Percentiles rank a stretch among this genome's conserved stretches.
Evolutionary conservation across 2,113 vertebrate genomes (phyloP).

Genomic region (Lota lota): DNA sequence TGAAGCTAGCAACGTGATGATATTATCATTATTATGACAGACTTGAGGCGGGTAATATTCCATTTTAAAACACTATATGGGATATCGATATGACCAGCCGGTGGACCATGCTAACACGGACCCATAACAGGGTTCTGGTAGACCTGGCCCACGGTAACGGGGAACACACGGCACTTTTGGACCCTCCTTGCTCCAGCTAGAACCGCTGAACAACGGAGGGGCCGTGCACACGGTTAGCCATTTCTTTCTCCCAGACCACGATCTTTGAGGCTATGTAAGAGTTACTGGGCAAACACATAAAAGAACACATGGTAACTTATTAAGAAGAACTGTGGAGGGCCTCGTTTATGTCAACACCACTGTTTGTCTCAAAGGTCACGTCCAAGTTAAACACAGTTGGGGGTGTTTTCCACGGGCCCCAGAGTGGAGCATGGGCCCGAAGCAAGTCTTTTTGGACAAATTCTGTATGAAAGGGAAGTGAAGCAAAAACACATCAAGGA

Average conservation of each 20-base stretch:
- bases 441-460: too few relatives aligned
- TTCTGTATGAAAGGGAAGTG: too few relatives aligned
- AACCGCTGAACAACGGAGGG: slow-evolving; percentile 19
- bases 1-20: too few relatives aligned
- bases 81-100: too few relatives aligned
- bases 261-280: slow-evolving; percentile 42
- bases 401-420: background rate
- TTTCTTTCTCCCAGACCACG: slow-evolving; percentile 28
- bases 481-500: too few relatives aligned
- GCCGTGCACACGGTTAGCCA: too few relatives aligned
- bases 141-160: slow-evolving; percentile 17
- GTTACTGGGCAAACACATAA: slow-evolving; percentile 42
- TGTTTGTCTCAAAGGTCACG: slow-evolving; percentile 67
- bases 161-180: slow-evolving; percentile 40
- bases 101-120: too few relatives aligned
- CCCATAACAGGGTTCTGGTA: too few relatives aligned
- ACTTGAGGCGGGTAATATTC: too few relatives aligned
- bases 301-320: slow-evolving; percentile 68
- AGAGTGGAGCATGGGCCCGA: too few relatives aligned
- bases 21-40: too few relatives aligned
- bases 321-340: slow-evolving; percentile 56
- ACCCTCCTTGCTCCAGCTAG: slow-evolving; percentile 39
- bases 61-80: too few relatives aligned
- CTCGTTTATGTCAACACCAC: slow-evolving; percentile 63
- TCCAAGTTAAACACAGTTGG: slow-evolving; percentile 51